Percentiles rank a stretch among this genome's conserved stretches.
These are phyloP conservation scores for Lamellibrachia columna DNA, from an alignment of 2,888 invertebrate genomes.

Conservation along the genomic window DNA sequence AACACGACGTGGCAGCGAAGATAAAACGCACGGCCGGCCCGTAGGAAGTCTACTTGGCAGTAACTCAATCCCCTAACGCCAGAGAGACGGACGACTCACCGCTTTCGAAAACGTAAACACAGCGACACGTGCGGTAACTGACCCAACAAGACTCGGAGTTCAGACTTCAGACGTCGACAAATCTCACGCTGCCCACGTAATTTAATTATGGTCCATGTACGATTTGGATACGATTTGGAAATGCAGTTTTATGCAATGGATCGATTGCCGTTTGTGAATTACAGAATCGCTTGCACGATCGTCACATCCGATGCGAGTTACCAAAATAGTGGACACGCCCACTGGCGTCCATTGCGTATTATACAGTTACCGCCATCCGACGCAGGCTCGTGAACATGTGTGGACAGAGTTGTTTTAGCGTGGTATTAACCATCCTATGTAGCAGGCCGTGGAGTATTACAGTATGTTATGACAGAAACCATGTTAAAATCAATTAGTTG, in stretches of 20 bases:
- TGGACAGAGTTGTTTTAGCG: not conserved
- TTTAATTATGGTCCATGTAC: not conserved
- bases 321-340: conserved; percentile 3
- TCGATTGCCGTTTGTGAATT: not conserved
- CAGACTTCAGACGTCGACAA: not conserved
- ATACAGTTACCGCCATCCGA: not conserved
- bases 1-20: conserved; percentile 6
- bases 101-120: conserved; percentile 1
- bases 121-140: not conserved
- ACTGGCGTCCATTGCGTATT: not conserved
- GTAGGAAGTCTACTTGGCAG: conserved; percentile 12
- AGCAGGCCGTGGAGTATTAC: not conserved
- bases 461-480: not conserved
- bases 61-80: conserved; percentile 16
- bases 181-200: not conserved
- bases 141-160: not conserved
- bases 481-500: not conserved
- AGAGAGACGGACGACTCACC: conserved; percentile 2
- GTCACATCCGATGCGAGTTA: not conserved
- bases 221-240: not conserved
- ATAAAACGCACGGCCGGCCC: not conserved
- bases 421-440: not conserved
- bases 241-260: not conserved
- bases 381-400: not conserved
- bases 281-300: not conserved